Evolutionary conservation across 1,140 invertebrate species (phyloP).

Genomic region (Cyclargus thomasi): DNA sequence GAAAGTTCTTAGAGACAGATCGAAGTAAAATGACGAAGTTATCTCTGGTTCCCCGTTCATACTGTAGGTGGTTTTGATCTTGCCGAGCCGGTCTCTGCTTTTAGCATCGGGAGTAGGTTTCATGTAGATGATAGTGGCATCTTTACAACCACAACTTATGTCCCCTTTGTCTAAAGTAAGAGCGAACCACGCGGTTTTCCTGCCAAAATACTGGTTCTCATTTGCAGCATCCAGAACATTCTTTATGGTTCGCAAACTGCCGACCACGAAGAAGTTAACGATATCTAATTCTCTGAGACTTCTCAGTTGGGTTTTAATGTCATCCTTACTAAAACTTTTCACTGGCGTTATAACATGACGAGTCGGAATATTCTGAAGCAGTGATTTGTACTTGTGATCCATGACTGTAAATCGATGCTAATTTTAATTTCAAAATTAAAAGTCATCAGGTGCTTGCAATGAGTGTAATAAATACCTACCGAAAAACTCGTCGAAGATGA

Average conservation of each 20-base stretch:
- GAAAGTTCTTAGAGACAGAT: constrained; percentile 83
- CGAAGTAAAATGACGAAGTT: constrained; percentile 90
- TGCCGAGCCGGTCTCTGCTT: constrained; percentile 78
- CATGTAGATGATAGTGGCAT: constrained; percentile 81
- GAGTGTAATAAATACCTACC: constrained; percentile 71
- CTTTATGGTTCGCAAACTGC: constrained; percentile 81
- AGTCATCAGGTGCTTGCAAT: not conserved
- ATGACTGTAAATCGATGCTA: constrained; percentile 78
- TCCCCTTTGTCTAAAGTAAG: constrained; percentile 82
- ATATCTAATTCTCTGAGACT: constrained; percentile 87
- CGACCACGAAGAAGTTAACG: constrained; percentile 91
- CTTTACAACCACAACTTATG: constrained; percentile 80
- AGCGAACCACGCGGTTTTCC: constrained; percentile 76
- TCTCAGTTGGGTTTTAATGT: constrained; percentile 79
- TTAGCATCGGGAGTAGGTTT: constrained; percentile 79
- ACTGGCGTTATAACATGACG: constrained; percentile 87
- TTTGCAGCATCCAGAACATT: constrained; percentile 79
- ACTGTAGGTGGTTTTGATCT: constrained; percentile 81
- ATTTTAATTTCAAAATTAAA: not conserved
- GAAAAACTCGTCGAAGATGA: constrained; percentile 91
- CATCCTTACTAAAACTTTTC: constrained; percentile 67
- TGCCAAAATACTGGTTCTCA: constrained; percentile 71
- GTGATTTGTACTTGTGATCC: constrained; percentile 94
- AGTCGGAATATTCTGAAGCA: constrained; percentile 90
- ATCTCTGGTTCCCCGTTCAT: constrained; percentile 82